Percentiles rank a stretch among this genome's conserved stretches.
phyloP scores from a whole-genome alignment of 92 coral and sea anemone genomes.

The Pocillopora meandrina region DNA sequence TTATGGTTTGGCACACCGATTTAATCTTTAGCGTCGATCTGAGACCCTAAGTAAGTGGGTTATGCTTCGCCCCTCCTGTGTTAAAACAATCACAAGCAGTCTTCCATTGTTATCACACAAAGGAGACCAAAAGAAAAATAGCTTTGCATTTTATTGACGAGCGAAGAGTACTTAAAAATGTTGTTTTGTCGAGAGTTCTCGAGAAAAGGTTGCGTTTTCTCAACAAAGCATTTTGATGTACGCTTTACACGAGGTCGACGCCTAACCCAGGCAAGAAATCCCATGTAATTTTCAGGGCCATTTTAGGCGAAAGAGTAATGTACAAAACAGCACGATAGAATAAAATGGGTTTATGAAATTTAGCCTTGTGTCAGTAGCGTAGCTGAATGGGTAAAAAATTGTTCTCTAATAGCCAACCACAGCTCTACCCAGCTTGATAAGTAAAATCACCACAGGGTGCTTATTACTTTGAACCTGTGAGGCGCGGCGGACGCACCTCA shows the following conservation, averaged over 20 bases:
- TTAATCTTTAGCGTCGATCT: background rate
- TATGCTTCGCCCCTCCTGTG: background rate
- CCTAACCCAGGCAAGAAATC: background rate
- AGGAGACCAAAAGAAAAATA: constrained; percentile 29
- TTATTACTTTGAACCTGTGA: background rate
- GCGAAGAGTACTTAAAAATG: constrained; percentile 24
- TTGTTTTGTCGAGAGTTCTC: constrained; percentile 28
- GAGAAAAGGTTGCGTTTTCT: constrained; percentile 20
- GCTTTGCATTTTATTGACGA: constrained; percentile 35
- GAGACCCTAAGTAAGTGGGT: background rate
- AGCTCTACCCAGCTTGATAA: constrained; percentile 20
- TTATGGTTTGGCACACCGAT: background rate
- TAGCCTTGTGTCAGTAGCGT: constrained; percentile 31
- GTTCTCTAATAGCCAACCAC: constrained; percentile 46
- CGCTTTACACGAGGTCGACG: background rate
- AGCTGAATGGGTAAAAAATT: constrained; percentile 27
- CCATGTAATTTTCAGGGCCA: background rate
- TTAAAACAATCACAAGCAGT: constrained; percentile 16
- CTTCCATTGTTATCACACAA: constrained; percentile 30
- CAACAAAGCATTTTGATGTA: constrained; percentile 4
- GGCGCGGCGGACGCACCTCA: background rate
- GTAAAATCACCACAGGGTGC: constrained; percentile 14
- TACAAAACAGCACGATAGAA: constrained; percentile 26
- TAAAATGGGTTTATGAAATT: constrained; percentile 43
- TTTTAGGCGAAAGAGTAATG: constrained; percentile 36